These are phyloP conservation scores for Lepidochitona cinerea DNA, from an alignment of 2,888 invertebrate genomes.

Conservation along the genomic window DNA sequence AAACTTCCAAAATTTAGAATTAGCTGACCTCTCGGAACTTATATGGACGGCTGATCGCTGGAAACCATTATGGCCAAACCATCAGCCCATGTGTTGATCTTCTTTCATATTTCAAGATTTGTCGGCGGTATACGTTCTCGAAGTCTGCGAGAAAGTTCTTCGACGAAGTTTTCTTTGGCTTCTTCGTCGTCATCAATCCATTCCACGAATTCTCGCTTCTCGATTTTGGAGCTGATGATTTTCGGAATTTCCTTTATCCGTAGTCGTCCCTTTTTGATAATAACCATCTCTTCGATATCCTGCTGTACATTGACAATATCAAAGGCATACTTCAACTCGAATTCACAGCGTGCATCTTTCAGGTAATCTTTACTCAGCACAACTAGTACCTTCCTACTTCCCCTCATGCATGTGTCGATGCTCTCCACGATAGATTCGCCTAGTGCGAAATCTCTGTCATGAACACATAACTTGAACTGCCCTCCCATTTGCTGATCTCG, in stretches of 20 bases:
- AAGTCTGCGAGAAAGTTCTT: slow-evolving; percentile 16
- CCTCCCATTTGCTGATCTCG: slow-evolving; percentile 30
- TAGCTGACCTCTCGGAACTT: no score
- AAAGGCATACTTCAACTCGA: slow-evolving; percentile 33
- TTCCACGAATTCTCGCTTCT: slow-evolving; percentile 28
- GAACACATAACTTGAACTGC: slow-evolving; percentile 37
- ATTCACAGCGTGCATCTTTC: slow-evolving; percentile 24
- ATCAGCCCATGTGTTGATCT: background rate
- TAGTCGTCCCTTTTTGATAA: slow-evolving; percentile 35
- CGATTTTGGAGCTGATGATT: slow-evolving; percentile 29
- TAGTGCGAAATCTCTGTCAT: slow-evolving; percentile 25
- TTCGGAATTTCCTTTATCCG: slow-evolving; percentile 30
- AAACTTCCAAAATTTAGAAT: no score
- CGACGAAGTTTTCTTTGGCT: slow-evolving; percentile 30
- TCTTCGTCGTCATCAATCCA: slow-evolving; percentile 38
- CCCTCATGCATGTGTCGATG: slow-evolving; percentile 34
- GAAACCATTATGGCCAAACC: no score
- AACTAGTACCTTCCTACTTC: slow-evolving; percentile 36
- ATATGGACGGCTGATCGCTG: no score
- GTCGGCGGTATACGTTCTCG: background rate
- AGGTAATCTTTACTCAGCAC: slow-evolving; percentile 38
- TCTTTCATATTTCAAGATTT: background rate
- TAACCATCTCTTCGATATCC: slow-evolving; percentile 30
- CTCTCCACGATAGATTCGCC: slow-evolving; percentile 25
- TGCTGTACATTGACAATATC: slow-evolving; percentile 15